A percentile compares a stretch with the other conserved stretches of the same genome.
These are phyloP conservation scores for Ephialtes manifestator DNA, from an alignment of 2,888 invertebrate species.

Conservation along the genomic window DNA sequence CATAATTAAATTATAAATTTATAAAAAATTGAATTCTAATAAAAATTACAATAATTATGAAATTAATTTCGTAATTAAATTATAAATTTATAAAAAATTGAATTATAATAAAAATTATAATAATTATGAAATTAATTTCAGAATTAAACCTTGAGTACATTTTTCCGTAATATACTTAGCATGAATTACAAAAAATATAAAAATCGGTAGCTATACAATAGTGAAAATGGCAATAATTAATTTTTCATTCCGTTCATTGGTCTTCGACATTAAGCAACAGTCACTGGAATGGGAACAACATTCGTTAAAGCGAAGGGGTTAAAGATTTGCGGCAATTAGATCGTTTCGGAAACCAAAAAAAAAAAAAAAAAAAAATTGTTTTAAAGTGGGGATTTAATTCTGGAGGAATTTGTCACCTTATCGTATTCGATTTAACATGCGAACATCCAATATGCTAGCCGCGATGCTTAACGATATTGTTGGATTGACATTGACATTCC, in stretches of 20 bases:
- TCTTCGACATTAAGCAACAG: background rate
- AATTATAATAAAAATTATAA: no score
- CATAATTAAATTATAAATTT: no score
- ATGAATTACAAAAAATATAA: background rate
- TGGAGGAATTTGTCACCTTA: background rate
- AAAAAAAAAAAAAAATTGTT: background rate
- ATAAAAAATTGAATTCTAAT: no score
- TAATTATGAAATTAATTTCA: background rate
- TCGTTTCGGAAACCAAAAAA: no score
- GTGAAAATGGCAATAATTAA: background rate
- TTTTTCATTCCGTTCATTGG: background rate
- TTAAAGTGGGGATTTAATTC: background rate
- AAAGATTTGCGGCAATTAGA: background rate
- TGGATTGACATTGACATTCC: constrained; percentile 42
- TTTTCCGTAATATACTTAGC: background rate
- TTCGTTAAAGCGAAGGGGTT: background rate
- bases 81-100: no score
- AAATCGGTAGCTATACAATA: background rate
- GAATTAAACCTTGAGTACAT: background rate
- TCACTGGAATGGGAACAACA: background rate
- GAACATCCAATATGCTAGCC: constrained; percentile 3
- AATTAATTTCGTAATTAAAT: no score
- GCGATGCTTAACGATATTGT: constrained; percentile 29
- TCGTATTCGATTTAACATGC: background rate
- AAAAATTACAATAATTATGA: no score